Base-by-base conservation (phyloP, 2,888 invertebrate genomes). In the Heliconius charithonia region DNA sequence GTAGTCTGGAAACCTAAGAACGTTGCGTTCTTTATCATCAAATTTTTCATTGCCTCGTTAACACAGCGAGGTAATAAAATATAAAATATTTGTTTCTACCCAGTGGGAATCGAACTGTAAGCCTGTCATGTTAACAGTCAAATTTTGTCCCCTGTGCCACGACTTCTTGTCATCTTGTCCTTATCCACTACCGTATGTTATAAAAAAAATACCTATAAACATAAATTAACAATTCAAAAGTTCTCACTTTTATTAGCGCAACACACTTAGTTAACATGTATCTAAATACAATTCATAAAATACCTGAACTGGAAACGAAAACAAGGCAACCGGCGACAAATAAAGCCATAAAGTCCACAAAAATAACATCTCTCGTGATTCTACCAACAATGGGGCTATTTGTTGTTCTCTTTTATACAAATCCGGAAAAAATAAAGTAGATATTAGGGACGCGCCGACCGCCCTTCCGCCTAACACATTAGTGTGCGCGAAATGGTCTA, bases 381-480 rank as follows among this genome's bases (percentile, higher is more conserved):
- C 90, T 91, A 86, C 87, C 71, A 84, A 91, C 90, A 92, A 92
- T 91, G 86, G 89, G 85, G 87, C 85, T 91, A 91, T 92, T 92
- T 93, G 92, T 93, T 91, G 90, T 90, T 87, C 90, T 87, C 88
- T 84, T 90, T 90, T 90, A 91, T 90, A 93, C 91, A 92, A 93
- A 93, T 94, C 93, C 94, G 93, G 94, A 92, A 93, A 93, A 93
- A 94, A 94, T 93, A 94, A 93, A 92, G 91, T 92, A 92, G 93
- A 93, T 93, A 93, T 93, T 93, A 84, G 81, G 89, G 87, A 86
- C 85, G 88, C 89, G 87, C 86, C 87, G 89, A 86, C 87, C 88
- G 88, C 86, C 88, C 87, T 90, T 89, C 91, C 93, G 93, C 93
- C 93, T 92, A 89, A 91, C 91, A 92, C 93, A 93, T 94, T 94